phyloP scores from a whole-genome alignment of 2,888 invertebrate genomes.

The Luperina testacea region DNA sequence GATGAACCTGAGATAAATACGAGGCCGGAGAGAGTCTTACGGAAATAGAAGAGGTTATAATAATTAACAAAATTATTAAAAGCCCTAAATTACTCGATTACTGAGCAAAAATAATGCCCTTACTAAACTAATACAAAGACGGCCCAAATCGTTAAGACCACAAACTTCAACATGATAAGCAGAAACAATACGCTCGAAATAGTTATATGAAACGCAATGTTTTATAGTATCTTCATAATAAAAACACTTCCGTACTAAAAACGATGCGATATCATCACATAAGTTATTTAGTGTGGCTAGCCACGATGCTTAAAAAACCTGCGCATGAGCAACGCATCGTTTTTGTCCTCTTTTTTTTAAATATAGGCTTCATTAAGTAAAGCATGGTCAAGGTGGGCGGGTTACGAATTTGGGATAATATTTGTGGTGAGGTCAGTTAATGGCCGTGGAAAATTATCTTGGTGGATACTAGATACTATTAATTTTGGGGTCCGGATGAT shows the following conservation, averaged over 20 bases:
- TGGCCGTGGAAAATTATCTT: slow-evolving; percentile 20
- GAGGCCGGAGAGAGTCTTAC: not conserved
- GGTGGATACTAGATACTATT: slow-evolving; percentile 3
- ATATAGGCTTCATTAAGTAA: slow-evolving; percentile 65
- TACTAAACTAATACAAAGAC: slow-evolving; percentile 20
- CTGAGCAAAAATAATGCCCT: not conserved
- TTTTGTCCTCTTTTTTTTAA: slow-evolving; percentile 58
- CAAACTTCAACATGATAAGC: slow-evolving; percentile 13
- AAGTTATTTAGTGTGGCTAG: slow-evolving; percentile 68
- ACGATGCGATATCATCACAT: slow-evolving; percentile 73
- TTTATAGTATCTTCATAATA: slow-evolving; percentile 70
- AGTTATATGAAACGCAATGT: slow-evolving; percentile 57
- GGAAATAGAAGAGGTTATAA: not conserved
- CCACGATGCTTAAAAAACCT: slow-evolving; percentile 51
- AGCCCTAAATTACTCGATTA: not conserved
- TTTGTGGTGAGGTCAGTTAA: slow-evolving; percentile 43
- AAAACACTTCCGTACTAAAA: slow-evolving; percentile 78
- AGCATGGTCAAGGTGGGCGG: slow-evolving; percentile 63
- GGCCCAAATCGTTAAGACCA: slow-evolving; percentile 9
- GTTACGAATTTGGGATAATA: slow-evolving; percentile 43
- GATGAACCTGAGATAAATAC: not conserved
- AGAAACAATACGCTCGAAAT: slow-evolving; percentile 53
- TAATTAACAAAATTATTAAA: not conserved
- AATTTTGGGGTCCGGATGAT: slow-evolving; percentile 1
- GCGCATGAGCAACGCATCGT: slow-evolving; percentile 50